Evolutionary conservation across 2,113 vertebrate species (phyloP), one percentile per base, ranked within the genome.

Genomic region (Trogon surrucura): DNA sequence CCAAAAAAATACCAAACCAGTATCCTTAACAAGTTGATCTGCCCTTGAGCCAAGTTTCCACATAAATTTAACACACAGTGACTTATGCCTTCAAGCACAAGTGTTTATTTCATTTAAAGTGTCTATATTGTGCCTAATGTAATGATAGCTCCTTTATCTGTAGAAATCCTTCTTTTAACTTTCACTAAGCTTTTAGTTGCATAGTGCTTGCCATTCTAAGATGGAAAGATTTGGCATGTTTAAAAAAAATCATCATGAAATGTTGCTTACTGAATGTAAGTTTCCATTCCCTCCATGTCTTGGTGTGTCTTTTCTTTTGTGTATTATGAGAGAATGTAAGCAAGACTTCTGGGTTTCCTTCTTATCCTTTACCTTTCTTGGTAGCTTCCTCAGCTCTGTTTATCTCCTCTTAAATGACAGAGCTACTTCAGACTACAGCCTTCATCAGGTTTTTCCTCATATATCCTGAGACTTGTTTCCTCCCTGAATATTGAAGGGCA

Each of bases 101-200:
- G 47, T 85, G 36, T 73, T 86, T 92, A 70, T 94, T 96, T 93
- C 3, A 75, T 93, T 85, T 73, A 26, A 81, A 53, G 27, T 82
- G 47, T 90, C 88, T 91, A n/a, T 85, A 47, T 75, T 79, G 29
- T 92, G 48, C 50, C 66, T 94, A 72, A 67, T 67, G 26, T 64
- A 84, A 51, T 1, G 4, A 48, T 71, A 74, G 29, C 29, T 91
- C 69, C 53, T 87, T 84, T 92, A 56, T 41, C 21, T 87, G n/a
- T 45, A 84, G 48, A 89, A 81, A 80, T 75, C 36, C n/a, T 91
- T 54, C 51, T 78, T 80, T 86, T 94, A 74, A 75, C 57, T 85
- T 86, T 21, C 67, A 75, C 27, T 65, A 51, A 91, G 48, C 22
- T 78, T 94, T 83, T 74, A 69, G n/a, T 89, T 70, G 53, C 25